Evolutionary conservation across 2,797 vertebrate genomes (phyloP), one percentile per base, ranked within the genome.

Genomic region (Rhinogobio ventralis): DNA sequence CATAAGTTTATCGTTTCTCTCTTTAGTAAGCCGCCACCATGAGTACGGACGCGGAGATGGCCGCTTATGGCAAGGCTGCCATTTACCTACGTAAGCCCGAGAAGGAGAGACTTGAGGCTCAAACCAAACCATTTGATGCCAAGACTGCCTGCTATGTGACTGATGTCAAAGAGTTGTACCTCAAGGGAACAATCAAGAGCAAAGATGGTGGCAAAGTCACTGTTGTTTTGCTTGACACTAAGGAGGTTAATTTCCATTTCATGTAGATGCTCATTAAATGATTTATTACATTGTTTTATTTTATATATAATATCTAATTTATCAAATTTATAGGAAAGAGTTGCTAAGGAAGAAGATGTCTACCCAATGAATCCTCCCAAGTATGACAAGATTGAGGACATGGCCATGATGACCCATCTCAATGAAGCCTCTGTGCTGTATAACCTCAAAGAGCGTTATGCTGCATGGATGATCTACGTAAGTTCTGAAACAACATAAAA

Each of bases 381-480:
- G 73, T 96, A 82, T 0, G 95, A 96, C 25, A 96, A 96, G 87
- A 95, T 96, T 0, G 96, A 96, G 92, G 95, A 96, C 91, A 96
- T 96, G 95, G 95, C 94, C 79, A 96, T 96, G 95, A 95, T 96
- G 95, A 96, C 96, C 45, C 95, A 96, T 89, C 92, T 96, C 82
- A 93, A 95, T 0, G 95, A 96, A 91, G 94, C 96, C 0, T 93
- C 93, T 28, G 95, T 96, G 91, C 92, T 96, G 89, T 96, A 94
- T 90, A 96, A 96, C 91, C 96, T 96, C 94, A 96, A 96, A 95
- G 96, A 96, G 93, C 95, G 95, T 53, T 96, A 96, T 0, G 93
- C 95, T 90, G 95, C 95, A 91, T 96, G 96, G 96, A 96, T 96
- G 96, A 96, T 96, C 92, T 96, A 96, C 0, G 95, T 96, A 92